phyloP scores from a whole-genome alignment of 53 echinoderm and acorn worm species.

The Patiria pectinifera region DNA sequence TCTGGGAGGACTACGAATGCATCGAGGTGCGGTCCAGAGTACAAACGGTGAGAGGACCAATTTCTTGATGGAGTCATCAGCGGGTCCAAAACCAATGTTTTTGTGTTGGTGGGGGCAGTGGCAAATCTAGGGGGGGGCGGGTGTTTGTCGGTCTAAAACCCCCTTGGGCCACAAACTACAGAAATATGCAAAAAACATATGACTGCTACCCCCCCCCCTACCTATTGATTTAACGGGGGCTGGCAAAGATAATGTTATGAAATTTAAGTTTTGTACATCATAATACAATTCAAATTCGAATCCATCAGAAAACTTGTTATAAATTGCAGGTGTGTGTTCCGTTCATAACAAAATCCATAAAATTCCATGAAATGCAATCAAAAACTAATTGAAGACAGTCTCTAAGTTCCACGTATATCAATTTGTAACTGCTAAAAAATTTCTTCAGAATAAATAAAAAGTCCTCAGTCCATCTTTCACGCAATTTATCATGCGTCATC shows the following conservation, averaged over 20 bases:
- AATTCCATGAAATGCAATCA: not conserved
- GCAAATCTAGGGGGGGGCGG: no score
- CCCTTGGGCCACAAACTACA: no score
- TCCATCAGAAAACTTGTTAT: no score
- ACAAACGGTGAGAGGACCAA: constrained; percentile 65
- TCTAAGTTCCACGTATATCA: not conserved
- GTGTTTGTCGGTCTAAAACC: no score
- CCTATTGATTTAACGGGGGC: no score
- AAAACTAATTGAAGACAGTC: not conserved
- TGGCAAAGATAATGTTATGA: no score
- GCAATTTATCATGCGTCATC: not conserved
- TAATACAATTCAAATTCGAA: no score
- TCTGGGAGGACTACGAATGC: constrained; percentile 78
- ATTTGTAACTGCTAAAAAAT: not conserved
- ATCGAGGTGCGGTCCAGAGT: constrained; percentile 70
- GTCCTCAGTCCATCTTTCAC: not conserved
- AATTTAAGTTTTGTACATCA: no score
- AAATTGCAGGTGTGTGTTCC: not conserved
- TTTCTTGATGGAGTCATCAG: not conserved
- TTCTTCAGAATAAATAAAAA: not conserved
- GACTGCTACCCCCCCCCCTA: no score
- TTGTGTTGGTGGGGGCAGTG: no score
- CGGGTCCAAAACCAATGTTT: no score
- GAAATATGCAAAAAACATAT: no score
- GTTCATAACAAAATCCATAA: not conserved